Conservation (phyloP, 2,797 vertebrate species). For the Gephyroberyx darwinii region DNA sequence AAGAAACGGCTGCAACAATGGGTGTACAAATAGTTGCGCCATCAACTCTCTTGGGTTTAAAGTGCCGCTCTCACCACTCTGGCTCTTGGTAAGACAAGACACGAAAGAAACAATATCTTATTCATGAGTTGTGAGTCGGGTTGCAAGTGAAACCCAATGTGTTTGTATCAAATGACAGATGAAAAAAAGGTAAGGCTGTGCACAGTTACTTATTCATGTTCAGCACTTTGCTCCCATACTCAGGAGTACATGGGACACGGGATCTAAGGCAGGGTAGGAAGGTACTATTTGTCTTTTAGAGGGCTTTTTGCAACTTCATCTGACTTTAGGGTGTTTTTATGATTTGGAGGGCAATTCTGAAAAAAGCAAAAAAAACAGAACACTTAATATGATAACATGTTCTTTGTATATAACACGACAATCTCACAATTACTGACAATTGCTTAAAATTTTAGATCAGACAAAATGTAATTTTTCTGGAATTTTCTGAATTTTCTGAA, state of each 20-base stretch:
- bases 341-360: too few relatives aligned
- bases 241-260: background rate
- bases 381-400: background rate
- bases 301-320: too few relatives aligned
- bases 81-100: conserved; percentile 57
- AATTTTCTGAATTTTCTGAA: too few relatives aligned
- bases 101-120: conserved; percentile 70
- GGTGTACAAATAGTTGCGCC: conserved; percentile 16
- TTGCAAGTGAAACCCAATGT: conserved; percentile 64
- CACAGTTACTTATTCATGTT: conserved; percentile 39
- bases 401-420: too few relatives aligned
- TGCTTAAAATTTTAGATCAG: too few relatives aligned
- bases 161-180: conserved; percentile 66
- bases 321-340: too few relatives aligned
- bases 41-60: conserved; percentile 12
- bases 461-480: too few relatives aligned
- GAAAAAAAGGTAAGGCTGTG: conserved; percentile 38
- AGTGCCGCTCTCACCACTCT: conserved; percentile 38
- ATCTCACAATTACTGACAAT: too few relatives aligned
- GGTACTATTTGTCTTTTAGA: background rate
- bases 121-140: conserved; percentile 69
- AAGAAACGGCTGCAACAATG: conserved; percentile 7
- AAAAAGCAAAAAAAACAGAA: background rate
- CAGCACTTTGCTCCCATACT: conserved; percentile 19
- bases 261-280: background rate